These are phyloP conservation scores for Acrocephalus kingi DNA, from an alignment of 2,113 vertebrate genomes.

Conservation along the genomic window DNA sequence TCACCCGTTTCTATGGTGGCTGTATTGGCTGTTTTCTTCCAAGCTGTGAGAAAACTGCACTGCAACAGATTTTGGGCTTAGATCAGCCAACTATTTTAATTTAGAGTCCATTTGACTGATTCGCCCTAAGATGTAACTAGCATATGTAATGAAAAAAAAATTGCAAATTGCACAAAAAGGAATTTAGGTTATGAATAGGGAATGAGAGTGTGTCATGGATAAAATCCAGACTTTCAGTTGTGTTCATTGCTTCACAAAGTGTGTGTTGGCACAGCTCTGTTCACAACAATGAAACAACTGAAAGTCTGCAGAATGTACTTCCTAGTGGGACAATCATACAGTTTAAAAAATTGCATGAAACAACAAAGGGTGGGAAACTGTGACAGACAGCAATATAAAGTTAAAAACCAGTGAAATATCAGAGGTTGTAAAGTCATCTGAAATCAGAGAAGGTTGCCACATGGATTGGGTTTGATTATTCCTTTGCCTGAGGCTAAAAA, in stretches of 20 bases:
- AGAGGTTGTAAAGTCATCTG: background rate
- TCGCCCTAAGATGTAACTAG: background rate
- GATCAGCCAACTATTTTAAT: background rate
- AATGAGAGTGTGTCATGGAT: background rate
- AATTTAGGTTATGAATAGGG: background rate
- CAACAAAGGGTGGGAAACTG: background rate
- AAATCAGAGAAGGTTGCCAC: background rate
- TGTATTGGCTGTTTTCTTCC: background rate
- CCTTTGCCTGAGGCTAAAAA: slow-evolving; percentile 26
- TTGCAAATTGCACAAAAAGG: background rate
- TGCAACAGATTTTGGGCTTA: background rate
- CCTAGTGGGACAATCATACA: background rate
- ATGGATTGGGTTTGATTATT: background rate
- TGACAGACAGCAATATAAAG: background rate
- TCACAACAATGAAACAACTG: no score
- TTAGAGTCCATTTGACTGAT: background rate
- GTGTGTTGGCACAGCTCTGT: no score
- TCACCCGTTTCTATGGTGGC: background rate
- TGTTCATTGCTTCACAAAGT: no score
- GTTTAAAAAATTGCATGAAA: background rate
- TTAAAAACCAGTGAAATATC: background rate
- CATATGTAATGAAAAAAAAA: background rate
- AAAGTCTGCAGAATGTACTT: background rate
- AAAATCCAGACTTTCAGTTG: background rate
- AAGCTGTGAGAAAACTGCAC: background rate